Conservation (phyloP, 1,140 invertebrate species). For the Drosophila triauraria region DNA sequence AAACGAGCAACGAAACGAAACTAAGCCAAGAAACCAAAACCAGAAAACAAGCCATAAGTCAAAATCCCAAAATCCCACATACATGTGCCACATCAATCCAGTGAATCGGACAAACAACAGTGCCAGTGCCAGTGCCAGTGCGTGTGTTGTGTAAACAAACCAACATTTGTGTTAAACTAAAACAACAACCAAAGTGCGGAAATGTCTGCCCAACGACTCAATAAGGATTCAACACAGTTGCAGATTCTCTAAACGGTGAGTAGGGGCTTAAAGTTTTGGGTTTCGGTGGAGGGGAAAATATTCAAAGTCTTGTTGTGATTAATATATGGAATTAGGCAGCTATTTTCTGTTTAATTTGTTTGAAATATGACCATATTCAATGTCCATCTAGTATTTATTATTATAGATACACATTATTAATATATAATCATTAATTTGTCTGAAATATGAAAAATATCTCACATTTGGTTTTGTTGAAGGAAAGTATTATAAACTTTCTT, state of each 20-base stretch:
- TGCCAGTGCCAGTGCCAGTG: conserved; percentile 8
- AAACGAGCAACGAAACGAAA: conserved; percentile 47
- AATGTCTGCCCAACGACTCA: conserved; percentile 63
- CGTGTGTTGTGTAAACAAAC: conserved; percentile 41
- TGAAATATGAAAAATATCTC: background rate
- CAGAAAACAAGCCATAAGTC: conserved; percentile 28
- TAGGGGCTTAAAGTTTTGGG: background rate
- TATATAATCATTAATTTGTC: background rate
- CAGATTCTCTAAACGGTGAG: conserved; percentile 62
- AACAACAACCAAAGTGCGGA: conserved; percentile 11
- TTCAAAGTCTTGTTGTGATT: background rate
- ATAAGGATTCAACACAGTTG: conserved; percentile 28
- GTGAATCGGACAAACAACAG: conserved; percentile 31
- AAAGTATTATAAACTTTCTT: no score
- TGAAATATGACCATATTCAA: background rate
- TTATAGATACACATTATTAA: no score
- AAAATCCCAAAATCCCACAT: conserved; percentile 4
- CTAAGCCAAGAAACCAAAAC: conserved; percentile 20
- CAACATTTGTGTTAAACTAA: conserved; percentile 44
- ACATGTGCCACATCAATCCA: conserved; percentile 40
- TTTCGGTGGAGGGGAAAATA: no score
- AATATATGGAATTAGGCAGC: background rate
- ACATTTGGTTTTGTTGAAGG: no score
- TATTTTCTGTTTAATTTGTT: background rate
- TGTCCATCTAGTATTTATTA: background rate